Evolutionary conservation across 1,140 invertebrate genomes (phyloP).

Genomic region (Battus philenor): DNA sequence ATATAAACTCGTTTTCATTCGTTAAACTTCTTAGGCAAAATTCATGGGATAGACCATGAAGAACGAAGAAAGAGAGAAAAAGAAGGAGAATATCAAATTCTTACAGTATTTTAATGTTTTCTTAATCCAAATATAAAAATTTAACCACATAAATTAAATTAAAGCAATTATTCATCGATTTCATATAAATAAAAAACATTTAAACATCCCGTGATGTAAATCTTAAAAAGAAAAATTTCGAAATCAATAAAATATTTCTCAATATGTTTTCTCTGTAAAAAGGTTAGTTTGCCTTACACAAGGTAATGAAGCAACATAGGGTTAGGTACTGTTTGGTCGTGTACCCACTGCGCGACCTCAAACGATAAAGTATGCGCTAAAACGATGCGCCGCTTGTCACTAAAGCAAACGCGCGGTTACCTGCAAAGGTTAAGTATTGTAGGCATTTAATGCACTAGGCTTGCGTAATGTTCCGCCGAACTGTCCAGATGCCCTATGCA

Average conservation of each 20-base stretch:
- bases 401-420: conserved; percentile 40
- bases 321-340: conserved; percentile 1
- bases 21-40: too few species aligned
- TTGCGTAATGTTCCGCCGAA: conserved; percentile 57
- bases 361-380: conserved; percentile 14
- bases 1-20: too few species aligned
- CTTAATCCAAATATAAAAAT: too few species aligned
- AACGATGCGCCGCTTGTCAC: conserved; percentile 24
- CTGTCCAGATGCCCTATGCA: conserved; percentile 42
- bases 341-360: conserved; percentile 5
- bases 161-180: too few species aligned
- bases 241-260: not conserved
- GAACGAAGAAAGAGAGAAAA: too few species aligned
- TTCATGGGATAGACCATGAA: too few species aligned
- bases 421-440: conserved; percentile 60
- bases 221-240: not conserved
- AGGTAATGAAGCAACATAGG: conserved; percentile 6
- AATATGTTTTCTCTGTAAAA: not conserved
- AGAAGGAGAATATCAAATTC: too few species aligned
- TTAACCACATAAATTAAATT: too few species aligned
- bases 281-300: not conserved
- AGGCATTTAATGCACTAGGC: conserved; percentile 50
- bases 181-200: too few species aligned
- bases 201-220: too few species aligned
- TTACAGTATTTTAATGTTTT: too few species aligned